Evolutionary conservation across 2,113 vertebrate species (phyloP).

Genomic region (Ciconia boyciana): DNA sequence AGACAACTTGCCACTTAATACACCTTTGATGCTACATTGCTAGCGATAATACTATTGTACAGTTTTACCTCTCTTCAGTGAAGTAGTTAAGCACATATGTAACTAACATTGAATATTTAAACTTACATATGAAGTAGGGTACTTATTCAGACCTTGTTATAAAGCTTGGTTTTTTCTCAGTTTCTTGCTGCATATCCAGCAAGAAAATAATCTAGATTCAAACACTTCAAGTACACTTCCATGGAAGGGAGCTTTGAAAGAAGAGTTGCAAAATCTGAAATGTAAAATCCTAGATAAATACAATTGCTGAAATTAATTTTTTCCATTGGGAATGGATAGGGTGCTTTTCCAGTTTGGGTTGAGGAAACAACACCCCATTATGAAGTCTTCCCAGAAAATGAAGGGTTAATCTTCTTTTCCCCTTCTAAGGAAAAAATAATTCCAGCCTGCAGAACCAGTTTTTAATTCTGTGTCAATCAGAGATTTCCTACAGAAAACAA

Average conservation of each 20-base stretch:
- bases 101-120: not conserved
- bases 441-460: constrained; percentile 7
- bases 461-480: constrained; percentile 31
- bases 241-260: not conserved
- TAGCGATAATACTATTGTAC: not conserved
- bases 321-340: not conserved
- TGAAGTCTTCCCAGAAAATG: not conserved
- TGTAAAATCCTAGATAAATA: not conserved
- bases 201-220: not conserved
- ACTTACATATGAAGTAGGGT: not conserved
- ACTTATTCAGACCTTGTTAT: not conserved
- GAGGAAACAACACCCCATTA: not conserved
- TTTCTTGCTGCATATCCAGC: not conserved
- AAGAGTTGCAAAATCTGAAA: not conserved
- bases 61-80: not conserved
- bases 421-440: not conserved
- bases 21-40: not conserved
- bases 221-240: not conserved
- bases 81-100: not conserved
- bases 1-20: not conserved
- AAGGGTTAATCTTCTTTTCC: not conserved
- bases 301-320: not conserved
- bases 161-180: not conserved
- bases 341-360: not conserved
- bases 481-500: constrained; percentile 14